These are phyloP conservation scores for Drosophila lini DNA, from an alignment of 1,140 invertebrate species.

Conservation along the genomic window DNA sequence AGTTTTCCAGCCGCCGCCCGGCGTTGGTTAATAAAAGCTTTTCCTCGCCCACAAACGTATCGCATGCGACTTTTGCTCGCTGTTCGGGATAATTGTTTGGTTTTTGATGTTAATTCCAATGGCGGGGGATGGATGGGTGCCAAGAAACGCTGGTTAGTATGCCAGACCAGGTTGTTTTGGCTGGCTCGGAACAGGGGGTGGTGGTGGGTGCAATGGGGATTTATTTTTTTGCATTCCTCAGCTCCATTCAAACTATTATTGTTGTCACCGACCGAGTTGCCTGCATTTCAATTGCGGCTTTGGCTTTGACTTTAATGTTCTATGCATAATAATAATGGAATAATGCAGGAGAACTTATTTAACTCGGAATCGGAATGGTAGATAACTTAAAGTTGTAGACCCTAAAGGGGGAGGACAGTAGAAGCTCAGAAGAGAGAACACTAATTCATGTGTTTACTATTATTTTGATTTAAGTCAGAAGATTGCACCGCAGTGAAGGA, in stretches of 20 bases:
- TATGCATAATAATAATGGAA: constrained; percentile 63
- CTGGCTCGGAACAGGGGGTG: not conserved
- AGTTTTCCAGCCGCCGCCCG: constrained; percentile 44
- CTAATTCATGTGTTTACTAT: too few species aligned
- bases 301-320: constrained; percentile 44
- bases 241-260: constrained; percentile 39
- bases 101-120: constrained; percentile 17
- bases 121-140: constrained; percentile 22
- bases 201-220: constrained; percentile 4
- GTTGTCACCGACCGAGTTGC: constrained; percentile 50
- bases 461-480: too few species aligned
- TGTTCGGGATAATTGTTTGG: constrained; percentile 27
- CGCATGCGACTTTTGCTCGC: constrained; percentile 26
- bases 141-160: constrained; percentile 57
- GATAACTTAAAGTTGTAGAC: not conserved
- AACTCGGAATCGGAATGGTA: not conserved
- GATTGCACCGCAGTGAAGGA: too few species aligned
- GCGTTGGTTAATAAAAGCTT: constrained; percentile 47
- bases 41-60: constrained; percentile 18
- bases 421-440: not conserved
- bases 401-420: not conserved
- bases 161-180: constrained; percentile 35
- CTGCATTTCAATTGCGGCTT: constrained; percentile 65
- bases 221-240: constrained; percentile 53
- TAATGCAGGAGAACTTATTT: constrained; percentile 2